These are phyloP conservation scores for Cathartes aura DNA, from an alignment of 2,113 vertebrate species.

Conservation along the genomic window DNA sequence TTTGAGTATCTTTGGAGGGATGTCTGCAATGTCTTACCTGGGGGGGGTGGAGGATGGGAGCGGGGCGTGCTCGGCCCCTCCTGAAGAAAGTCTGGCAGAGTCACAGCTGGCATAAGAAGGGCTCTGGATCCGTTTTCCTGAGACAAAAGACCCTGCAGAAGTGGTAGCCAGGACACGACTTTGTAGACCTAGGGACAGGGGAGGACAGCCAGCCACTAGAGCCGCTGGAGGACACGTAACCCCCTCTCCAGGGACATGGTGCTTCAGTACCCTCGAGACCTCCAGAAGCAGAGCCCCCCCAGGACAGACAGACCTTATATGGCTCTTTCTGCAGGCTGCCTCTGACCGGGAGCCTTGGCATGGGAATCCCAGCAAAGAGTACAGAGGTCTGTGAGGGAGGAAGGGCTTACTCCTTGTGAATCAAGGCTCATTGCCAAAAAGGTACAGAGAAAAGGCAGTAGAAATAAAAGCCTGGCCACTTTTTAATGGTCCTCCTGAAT, in stretches of 20 bases:
- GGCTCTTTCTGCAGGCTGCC: not conserved
- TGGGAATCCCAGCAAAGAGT: not conserved
- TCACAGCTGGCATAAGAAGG: not conserved
- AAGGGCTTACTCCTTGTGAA: not conserved
- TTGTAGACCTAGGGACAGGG: not conserved
- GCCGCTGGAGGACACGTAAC: not conserved
- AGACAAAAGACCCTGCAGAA: not conserved
- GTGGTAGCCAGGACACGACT: not conserved
- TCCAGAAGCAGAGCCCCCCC: not conserved
- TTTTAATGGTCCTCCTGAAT: not conserved
- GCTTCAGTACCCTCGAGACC: not conserved
- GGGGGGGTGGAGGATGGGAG: not conserved
- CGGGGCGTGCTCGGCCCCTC: fast-evolving
- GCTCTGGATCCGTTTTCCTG: not conserved
- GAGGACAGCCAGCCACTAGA: not conserved
- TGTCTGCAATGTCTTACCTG: not conserved
- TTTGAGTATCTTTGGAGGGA: not conserved
- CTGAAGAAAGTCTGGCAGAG: not conserved
- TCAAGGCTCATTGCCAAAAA: not conserved
- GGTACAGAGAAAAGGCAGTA: not conserved
- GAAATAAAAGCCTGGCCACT: not conserved
- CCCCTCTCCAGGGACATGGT: not conserved
- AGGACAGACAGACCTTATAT: not conserved
- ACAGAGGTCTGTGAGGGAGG: not conserved
- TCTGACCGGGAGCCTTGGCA: not conserved